Evolutionary conservation across 2,797 vertebrate species (phyloP).

Genomic region (Bufotes viridis): DNA sequence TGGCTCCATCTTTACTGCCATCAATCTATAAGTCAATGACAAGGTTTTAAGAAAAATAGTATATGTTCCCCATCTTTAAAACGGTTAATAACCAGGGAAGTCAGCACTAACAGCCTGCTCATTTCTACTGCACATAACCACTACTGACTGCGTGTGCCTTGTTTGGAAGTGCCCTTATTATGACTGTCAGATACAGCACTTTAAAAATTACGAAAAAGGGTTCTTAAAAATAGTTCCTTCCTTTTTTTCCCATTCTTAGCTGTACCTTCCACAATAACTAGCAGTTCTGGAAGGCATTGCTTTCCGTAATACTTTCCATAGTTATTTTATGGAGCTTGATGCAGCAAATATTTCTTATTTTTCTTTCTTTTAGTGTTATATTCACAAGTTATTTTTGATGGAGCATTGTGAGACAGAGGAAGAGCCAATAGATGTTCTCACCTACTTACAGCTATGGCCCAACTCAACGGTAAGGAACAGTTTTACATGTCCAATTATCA

Average conservation of each 20-base stretch:
- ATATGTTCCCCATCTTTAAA: not conserved
- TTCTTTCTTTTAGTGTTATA: conserved; percentile 8
- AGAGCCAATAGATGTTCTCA: not conserved
- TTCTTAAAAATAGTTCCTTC: conserved; percentile 48
- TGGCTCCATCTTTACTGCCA: not conserved
- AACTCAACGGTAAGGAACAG: not conserved
- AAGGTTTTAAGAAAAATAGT: not conserved
- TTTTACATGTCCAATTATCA: not conserved
- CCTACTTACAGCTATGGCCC: not conserved
- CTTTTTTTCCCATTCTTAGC: conserved; percentile 26
- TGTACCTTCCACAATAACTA: conserved; percentile 14
- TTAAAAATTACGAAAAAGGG: conserved; percentile 27
- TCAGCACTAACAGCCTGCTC: conserved; percentile 24
- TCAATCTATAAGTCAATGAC: not conserved
- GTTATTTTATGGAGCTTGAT: conserved; percentile 31
- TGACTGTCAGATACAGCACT: conserved; percentile 45
- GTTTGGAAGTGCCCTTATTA: conserved; percentile 42
- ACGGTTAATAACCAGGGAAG: not conserved
- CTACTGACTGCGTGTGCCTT: not conserved
- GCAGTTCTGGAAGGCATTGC: conserved; percentile 13
- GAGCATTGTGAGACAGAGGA: not conserved
- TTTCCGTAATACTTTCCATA: conserved; percentile 45
- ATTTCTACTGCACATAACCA: not conserved
- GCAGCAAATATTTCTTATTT: conserved; percentile 26
- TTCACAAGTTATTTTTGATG: not conserved